A percentile compares a stretch with the other conserved stretches of the same genome.
phyloP scores from a whole-genome alignment of 2,113 vertebrate genomes.

The Syngnathus typhle region DNA sequence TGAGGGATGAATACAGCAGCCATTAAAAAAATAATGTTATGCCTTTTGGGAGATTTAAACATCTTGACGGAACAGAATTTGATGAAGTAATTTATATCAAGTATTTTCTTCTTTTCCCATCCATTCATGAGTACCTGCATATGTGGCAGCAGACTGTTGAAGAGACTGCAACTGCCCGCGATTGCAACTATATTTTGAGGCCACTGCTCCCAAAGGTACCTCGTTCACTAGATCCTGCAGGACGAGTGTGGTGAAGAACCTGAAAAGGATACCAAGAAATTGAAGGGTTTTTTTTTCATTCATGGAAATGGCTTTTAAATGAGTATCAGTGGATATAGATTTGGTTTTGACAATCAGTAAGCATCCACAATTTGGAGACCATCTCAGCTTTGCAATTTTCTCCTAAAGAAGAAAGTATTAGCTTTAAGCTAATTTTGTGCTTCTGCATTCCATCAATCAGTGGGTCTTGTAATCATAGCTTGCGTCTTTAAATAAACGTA shows the following conservation, averaged over 20 bases:
- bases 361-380: background rate
- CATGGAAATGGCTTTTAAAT: background rate
- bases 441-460: background rate
- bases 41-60: too few species aligned
- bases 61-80: too few species aligned
- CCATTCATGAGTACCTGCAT: conserved; percentile 73
- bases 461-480: background rate
- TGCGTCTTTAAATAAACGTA: background rate
- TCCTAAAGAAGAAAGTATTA: background rate
- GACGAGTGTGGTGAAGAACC: conserved; percentile 95
- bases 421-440: background rate
- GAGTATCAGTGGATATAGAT: background rate
- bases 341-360: background rate
- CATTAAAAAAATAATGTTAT: background rate
- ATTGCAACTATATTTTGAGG: conserved; percentile 87
- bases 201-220: conserved; percentile 80
- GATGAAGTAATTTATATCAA: too few species aligned
- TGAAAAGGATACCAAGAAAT: conserved; percentile 47
- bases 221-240: conserved; percentile 91
- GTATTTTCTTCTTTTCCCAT: background rate
- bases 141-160: conserved; percentile 92
- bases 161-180: conserved; percentile 97
- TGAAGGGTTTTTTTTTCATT: background rate
- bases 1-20: conserved; percentile 40
- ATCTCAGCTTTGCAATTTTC: background rate